These are phyloP conservation scores for Tursiops truncatus DNA, from an alignment of 2,113 vertebrate genomes.

Conservation along the genomic window DNA sequence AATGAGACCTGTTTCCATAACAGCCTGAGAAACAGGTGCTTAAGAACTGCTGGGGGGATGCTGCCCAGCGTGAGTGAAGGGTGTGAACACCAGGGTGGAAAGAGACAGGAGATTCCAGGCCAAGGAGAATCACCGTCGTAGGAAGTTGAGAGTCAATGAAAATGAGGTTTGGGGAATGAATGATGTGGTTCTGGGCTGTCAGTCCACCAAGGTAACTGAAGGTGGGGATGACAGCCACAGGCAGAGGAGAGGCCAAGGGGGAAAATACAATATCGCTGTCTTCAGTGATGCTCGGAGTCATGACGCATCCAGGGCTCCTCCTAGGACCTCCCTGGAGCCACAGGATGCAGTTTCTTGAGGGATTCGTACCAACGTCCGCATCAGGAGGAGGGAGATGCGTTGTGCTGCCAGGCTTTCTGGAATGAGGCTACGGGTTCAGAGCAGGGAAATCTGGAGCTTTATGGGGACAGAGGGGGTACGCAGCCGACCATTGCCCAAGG, in stretches of 20 bases:
- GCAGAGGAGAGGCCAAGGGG: background rate
- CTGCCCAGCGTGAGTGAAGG: background rate
- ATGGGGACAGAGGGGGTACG: fast-evolving
- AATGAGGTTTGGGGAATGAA: background rate
- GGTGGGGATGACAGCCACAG: background rate
- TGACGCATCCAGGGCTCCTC: background rate
- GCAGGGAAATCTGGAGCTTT: background rate
- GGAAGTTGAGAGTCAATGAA: background rate
- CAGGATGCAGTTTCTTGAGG: background rate
- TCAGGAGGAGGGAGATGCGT: fast-evolving
- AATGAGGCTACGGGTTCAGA: background rate
- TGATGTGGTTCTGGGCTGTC: background rate
- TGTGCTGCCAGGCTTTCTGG: background rate
- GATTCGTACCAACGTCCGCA: background rate
- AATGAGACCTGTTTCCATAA: background rate
- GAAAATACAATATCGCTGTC: background rate
- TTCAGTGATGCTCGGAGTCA: background rate
- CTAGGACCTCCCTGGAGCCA: background rate
- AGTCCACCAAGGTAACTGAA: background rate
- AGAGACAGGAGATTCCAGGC: background rate
- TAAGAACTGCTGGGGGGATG: background rate
- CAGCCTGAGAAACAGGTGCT: constrained; percentile 21
- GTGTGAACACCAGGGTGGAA: background rate
- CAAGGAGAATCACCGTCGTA: background rate
- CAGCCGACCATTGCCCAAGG: background rate